Percentiles rank a stretch among this genome's conserved stretches.
Evolutionary conservation across 2,113 vertebrate species (phyloP).

Genomic region (Acrocephalus kingi): DNA sequence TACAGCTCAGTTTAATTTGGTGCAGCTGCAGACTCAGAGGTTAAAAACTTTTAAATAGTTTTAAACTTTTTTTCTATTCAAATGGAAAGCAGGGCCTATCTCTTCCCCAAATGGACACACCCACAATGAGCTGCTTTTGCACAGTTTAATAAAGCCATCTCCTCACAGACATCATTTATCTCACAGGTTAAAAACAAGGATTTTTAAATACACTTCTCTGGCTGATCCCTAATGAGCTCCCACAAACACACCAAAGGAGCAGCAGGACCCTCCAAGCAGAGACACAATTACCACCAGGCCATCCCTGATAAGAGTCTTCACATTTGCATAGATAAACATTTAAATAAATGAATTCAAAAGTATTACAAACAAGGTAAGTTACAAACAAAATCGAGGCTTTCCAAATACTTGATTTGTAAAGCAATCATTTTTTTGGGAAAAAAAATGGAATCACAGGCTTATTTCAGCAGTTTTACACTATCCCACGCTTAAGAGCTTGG

Average conservation of each 20-base stretch:
- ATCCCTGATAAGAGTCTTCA: background rate
- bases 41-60: background rate
- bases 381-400: background rate
- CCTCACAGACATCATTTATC: background rate
- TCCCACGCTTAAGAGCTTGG: background rate
- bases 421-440: background rate
- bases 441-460: background rate
- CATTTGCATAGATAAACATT: constrained; percentile 57
- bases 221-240: background rate
- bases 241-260: background rate
- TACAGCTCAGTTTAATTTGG: background rate
- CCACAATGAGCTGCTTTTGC: background rate
- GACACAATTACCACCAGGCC: background rate
- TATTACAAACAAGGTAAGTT: background rate
- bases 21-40: background rate
- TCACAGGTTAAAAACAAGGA: background rate
- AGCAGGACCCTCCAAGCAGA: background rate
- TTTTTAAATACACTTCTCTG: constrained; percentile 18
- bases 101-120: background rate
- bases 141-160: background rate
- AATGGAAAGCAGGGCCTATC: background rate
- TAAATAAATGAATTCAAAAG: constrained; percentile 12
- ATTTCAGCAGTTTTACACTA: background rate
- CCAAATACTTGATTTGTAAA: background rate
- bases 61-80: background rate